A percentile compares a stretch with the other conserved stretches of the same genome.
These are phyloP conservation scores for Xanthostigma xanthostigma DNA, from an alignment of 2,888 invertebrate species.

Conservation along the genomic window DNA sequence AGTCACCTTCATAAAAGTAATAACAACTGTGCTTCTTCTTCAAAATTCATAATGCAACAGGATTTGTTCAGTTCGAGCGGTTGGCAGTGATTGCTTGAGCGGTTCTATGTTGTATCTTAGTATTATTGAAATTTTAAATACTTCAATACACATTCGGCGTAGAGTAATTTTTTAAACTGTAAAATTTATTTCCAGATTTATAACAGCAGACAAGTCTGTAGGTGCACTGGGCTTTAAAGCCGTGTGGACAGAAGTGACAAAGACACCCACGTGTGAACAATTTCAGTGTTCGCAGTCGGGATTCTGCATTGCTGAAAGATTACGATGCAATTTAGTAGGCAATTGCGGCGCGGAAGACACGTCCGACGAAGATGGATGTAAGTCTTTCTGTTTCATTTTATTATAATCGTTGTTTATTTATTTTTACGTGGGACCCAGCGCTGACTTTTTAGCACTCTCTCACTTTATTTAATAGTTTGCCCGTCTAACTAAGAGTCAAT, in stretches of 20 bases:
- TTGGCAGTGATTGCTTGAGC: too few species aligned
- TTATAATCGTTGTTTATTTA: background rate
- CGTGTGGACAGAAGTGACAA: slow-evolving; percentile 85
- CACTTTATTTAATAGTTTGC: too few species aligned
- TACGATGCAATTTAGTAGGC: slow-evolving; percentile 61
- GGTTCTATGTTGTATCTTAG: background rate
- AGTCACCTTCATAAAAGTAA: too few species aligned
- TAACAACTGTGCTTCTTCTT: too few species aligned
- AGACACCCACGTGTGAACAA: slow-evolving; percentile 46
- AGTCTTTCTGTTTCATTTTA: slow-evolving; percentile 30
- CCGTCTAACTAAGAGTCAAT: too few species aligned
- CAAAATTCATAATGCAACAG: too few species aligned
- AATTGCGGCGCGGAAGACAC: slow-evolving; percentile 73
- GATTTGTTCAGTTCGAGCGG: background rate
- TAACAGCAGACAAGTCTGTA: slow-evolving; percentile 87
- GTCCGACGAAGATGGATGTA: slow-evolving; percentile 67
- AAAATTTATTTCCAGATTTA: slow-evolving; percentile 50
- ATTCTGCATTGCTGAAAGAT: slow-evolving; percentile 63
- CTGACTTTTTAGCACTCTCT: background rate
- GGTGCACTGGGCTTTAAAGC: slow-evolving; percentile 89
- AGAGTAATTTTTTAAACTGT: background rate
- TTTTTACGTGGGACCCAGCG: slow-evolving; percentile 10
- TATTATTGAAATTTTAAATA: slow-evolving; percentile 1
- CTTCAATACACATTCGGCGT: background rate
- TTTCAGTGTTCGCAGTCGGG: slow-evolving; percentile 56